Conservation (phyloP, 2,888 invertebrate genomes). For the Machimus atricapillus region DNA sequence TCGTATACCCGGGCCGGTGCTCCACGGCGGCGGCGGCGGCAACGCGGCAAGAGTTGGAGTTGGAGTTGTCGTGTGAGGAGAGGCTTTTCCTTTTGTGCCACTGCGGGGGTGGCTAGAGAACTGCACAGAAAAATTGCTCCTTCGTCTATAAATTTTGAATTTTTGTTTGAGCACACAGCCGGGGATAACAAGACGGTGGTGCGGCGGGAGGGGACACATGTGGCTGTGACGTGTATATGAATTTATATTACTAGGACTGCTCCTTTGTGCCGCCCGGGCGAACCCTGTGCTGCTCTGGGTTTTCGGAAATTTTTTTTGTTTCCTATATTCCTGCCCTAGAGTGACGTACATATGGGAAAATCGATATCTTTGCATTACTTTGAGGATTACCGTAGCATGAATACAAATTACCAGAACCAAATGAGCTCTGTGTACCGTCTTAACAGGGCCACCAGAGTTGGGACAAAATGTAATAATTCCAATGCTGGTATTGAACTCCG, state of each 20-base stretch:
- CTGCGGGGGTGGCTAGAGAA: conserved; percentile 21
- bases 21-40: not conserved
- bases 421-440: not conserved
- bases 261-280: conserved; percentile 39
- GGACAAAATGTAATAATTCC: not conserved
- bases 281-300: not conserved
- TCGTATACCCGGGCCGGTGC: conserved; percentile 38
- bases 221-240: conserved; percentile 48
- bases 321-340: not conserved
- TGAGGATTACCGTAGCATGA: conserved; percentile 44
- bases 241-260: conserved; percentile 45
- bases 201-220: conserved; percentile 41
- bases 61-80: conserved; percentile 41
- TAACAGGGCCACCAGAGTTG: not conserved
- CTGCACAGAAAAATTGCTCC: conserved; percentile 46
- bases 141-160: conserved; percentile 47
- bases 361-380: conserved; percentile 45
- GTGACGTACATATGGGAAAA: conserved; percentile 39
- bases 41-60: not conserved
- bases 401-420: conserved; percentile 24
- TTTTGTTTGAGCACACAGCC: conserved; percentile 46
- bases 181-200: conserved; percentile 44
- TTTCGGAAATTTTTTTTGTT: not conserved
- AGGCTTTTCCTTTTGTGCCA: conserved; percentile 41
- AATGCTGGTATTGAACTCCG: not conserved